Conservation (phyloP, 1,140 invertebrate species). For the Paraescarpia echinospica region DNA sequence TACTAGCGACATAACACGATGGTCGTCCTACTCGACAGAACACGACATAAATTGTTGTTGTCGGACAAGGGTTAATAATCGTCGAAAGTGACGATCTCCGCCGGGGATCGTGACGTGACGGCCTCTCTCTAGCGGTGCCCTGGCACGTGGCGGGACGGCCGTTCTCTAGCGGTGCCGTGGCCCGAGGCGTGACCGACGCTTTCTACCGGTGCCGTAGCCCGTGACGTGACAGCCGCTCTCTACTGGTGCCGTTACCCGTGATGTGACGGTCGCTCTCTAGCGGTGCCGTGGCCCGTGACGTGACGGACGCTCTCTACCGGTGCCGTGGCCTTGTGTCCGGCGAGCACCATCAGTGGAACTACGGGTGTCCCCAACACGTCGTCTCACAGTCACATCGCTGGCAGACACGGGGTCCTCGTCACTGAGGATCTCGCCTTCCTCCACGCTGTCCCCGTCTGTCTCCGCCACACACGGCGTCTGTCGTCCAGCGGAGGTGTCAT, state of each 20-base stretch:
- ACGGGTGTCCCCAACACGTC: background rate
- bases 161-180: background rate
- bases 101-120: background rate
- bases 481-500: background rate
- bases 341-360: background rate
- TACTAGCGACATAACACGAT: background rate
- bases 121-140: background rate
- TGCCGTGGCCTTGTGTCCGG: background rate
- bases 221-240: background rate
- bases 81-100: background rate
- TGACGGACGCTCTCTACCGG: background rate
- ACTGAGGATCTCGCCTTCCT: background rate
- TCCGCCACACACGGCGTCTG: background rate
- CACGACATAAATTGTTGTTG: background rate
- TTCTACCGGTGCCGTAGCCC: background rate
- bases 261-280: too few relatives aligned
- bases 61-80: background rate
- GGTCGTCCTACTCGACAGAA: background rate
- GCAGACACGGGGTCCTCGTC: background rate
- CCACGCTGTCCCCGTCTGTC: background rate
- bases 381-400: background rate
- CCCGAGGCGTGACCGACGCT: background rate
- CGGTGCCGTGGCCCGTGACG: background rate
- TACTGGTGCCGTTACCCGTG: background rate
- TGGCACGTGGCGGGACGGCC: background rate